Conservation (phyloP, 2,888 invertebrate species). For the Xanthia togata region DNA sequence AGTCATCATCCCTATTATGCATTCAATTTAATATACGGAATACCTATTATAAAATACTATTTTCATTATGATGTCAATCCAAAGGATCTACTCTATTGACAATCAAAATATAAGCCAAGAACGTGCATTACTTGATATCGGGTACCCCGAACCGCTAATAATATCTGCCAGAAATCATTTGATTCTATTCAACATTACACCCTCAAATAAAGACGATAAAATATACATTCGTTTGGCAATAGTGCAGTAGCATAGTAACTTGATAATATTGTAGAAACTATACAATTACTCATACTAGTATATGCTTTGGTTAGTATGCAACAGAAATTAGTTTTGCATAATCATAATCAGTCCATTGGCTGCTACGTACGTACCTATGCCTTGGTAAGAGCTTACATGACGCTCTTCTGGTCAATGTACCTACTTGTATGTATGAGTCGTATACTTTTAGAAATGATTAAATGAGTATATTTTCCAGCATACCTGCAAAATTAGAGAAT, state of each 20-base stretch:
- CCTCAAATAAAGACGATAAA: not conserved
- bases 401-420: not conserved
- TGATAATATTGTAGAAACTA: constrained; percentile 29
- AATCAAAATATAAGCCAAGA: constrained; percentile 45
- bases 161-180: constrained; percentile 2
- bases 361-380: constrained; percentile 30
- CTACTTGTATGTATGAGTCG: not conserved
- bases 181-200: not conserved
- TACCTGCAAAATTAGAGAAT: not conserved
- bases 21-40: not conserved
- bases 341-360: constrained; percentile 17
- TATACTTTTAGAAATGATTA: not conserved
- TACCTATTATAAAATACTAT: constrained; percentile 1
- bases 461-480: too few relatives aligned
- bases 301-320: constrained; percentile 18
- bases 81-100: constrained; percentile 23
- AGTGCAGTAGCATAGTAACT: not conserved
- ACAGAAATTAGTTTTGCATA: constrained; percentile 21
- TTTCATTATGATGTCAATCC: constrained; percentile 4
- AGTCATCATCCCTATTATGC: too few relatives aligned
- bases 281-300: constrained; percentile 12
- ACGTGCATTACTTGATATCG: constrained; percentile 27
- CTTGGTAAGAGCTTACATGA: constrained; percentile 28
- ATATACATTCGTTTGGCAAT: constrained; percentile 2
- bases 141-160: constrained; percentile 13